Percentiles rank a stretch among this genome's conserved stretches.
phyloP scores from a whole-genome alignment of 2,113 vertebrate genomes.

The Phalacrocorax carbo region DNA sequence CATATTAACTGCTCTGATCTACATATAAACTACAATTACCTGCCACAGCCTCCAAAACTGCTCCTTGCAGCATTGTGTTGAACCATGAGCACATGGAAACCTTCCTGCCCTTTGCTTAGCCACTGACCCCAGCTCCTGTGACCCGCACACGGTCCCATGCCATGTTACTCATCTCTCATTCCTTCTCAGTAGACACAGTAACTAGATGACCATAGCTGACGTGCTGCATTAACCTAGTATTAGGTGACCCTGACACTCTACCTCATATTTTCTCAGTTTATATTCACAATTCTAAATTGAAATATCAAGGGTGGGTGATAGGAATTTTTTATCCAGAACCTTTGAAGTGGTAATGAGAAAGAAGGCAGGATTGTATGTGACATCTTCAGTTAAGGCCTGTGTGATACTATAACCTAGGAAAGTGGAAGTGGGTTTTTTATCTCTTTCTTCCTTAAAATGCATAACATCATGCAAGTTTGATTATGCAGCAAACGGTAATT shows the following conservation, averaged over 20 bases:
- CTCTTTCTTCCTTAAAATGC: not conserved
- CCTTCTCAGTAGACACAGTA: not conserved
- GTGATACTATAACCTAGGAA: not conserved
- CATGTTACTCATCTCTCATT: not conserved
- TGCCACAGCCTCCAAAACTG: not conserved
- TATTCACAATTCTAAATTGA: not conserved
- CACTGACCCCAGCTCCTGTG: not conserved
- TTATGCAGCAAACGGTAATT: not conserved
- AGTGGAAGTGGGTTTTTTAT: not conserved
- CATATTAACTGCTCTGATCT: not conserved
- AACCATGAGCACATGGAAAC: not conserved
- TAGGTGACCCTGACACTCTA: slow-evolving; percentile 2
- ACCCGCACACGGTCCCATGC: not conserved
- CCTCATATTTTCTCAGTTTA: not conserved
- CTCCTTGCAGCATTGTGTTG: not conserved
- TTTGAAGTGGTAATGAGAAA: not conserved
- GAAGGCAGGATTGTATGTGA: not conserved
- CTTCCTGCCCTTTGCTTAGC: not conserved
- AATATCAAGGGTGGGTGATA: not conserved
- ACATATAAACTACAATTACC: not conserved
- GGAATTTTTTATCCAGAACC: not conserved
- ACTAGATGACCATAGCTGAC: not conserved
- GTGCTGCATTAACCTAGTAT: not conserved
- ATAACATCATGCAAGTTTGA: not conserved
- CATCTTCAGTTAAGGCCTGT: not conserved